A percentile compares a stretch with the other conserved stretches of the same genome.
Conservation (phyloP, 2,888 invertebrate species). For the Synanthedon vespiformis region DNA sequence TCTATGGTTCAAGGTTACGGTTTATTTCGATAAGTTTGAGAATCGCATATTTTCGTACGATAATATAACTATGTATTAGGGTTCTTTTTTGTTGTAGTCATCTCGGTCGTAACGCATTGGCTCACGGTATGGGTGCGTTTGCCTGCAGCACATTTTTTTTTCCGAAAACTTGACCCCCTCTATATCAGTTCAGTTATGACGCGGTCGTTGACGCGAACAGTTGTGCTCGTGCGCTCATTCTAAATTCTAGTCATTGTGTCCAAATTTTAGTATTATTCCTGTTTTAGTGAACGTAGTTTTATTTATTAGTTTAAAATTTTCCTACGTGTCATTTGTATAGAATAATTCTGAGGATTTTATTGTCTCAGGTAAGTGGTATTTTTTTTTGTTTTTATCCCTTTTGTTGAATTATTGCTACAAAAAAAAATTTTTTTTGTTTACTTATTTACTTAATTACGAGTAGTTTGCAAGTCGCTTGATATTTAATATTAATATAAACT, state of each 20-base stretch:
- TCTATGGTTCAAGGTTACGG: too few relatives aligned
- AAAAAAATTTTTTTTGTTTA: too few relatives aligned
- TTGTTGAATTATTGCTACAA: too few relatives aligned
- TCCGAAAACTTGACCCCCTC: constrained; percentile 59
- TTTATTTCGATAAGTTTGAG: constrained; percentile 33
- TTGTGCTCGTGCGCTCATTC: constrained; percentile 43
- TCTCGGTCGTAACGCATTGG: constrained; percentile 52
- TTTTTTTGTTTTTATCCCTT: constrained; percentile 5
- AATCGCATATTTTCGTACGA: constrained; percentile 33
- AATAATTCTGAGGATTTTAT: constrained; percentile 57
- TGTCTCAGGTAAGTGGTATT: constrained; percentile 55
- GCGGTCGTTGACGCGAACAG: constrained; percentile 58
- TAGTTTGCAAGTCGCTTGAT: too few relatives aligned
- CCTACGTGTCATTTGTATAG: constrained; percentile 16
- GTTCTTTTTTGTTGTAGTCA: constrained; percentile 66
- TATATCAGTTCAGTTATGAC: constrained; percentile 49
- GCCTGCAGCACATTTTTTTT: constrained; percentile 52
- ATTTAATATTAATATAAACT: too few relatives aligned
- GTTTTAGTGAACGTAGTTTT: constrained; percentile 6
- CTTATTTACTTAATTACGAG: too few relatives aligned
- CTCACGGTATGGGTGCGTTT: constrained; percentile 47
- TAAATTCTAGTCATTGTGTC: constrained; percentile 65
- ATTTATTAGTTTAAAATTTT: constrained; percentile 18
- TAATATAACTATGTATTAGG: constrained; percentile 49
- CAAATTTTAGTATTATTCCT: constrained; percentile 30